Conservation (phyloP, 2,113 vertebrate genomes). For the Phrynosoma blainvillii region DNA sequence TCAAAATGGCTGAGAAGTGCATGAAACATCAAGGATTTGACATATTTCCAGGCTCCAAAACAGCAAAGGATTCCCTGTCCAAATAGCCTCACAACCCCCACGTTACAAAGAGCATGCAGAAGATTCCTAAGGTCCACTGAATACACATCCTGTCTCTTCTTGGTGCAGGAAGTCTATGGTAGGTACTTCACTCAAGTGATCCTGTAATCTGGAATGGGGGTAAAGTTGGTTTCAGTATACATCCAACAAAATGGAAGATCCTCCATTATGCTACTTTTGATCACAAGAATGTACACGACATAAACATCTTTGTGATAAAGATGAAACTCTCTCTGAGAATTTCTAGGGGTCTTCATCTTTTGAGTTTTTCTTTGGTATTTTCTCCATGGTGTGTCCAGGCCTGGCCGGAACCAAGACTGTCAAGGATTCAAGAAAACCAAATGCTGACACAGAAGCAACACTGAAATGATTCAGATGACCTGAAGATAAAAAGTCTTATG, state of each 20-base stretch:
- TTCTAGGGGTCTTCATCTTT: slow-evolving; percentile 9
- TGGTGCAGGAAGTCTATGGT: background rate
- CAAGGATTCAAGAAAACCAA: background rate
- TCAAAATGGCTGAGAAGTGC: background rate
- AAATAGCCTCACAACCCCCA: background rate
- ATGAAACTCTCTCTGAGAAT: slow-evolving; percentile 30
- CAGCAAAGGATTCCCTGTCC: background rate
- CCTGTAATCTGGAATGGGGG: background rate
- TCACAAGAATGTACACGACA: background rate
- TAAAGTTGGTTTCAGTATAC: background rate
- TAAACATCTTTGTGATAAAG: background rate
- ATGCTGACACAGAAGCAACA: background rate
- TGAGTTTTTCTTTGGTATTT: background rate
- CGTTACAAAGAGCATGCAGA: background rate
- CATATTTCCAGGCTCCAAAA: background rate
- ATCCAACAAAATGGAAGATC: background rate
- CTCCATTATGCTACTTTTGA: background rate
- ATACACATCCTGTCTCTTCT: background rate
- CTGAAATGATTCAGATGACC: background rate
- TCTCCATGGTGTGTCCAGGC: background rate
- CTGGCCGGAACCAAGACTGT: background rate
- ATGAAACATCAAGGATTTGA: background rate
- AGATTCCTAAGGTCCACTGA: background rate
- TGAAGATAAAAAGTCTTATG: background rate
- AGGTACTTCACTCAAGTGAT: background rate